Evolutionary conservation across 2,888 invertebrate genomes (phyloP).

Genomic region (Eupithecia exiguata): DNA sequence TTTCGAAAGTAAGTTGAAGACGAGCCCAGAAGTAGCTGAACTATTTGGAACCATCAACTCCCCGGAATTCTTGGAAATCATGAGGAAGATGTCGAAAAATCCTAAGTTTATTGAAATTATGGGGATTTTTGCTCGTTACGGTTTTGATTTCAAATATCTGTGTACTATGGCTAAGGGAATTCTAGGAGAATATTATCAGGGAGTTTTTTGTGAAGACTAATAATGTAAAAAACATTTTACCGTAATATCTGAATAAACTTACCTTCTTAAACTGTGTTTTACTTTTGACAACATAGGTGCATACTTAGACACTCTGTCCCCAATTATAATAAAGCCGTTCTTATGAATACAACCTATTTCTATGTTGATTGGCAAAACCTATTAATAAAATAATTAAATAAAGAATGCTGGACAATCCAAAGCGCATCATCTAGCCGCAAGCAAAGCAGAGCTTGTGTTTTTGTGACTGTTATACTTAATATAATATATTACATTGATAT

Average conservation of each 20-base stretch:
- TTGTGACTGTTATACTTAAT: no score
- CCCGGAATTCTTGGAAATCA: slow-evolving; percentile 55
- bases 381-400: no score
- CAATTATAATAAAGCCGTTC: background rate
- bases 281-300: background rate
- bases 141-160: slow-evolving; percentile 53
- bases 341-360: background rate
- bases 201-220: slow-evolving; percentile 49
- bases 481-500: no score
- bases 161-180: slow-evolving; percentile 51
- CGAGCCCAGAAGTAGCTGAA: slow-evolving; percentile 49
- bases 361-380: background rate
- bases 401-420: no score
- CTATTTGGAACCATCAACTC: slow-evolving; percentile 54
- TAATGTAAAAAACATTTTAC: slow-evolving; percentile 12
- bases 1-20: slow-evolving; percentile 55
- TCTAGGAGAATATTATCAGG: slow-evolving; percentile 52
- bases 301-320: background rate
- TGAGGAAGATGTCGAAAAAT: slow-evolving; percentile 52
- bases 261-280: background rate
- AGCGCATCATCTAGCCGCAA: no score
- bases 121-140: slow-evolving; percentile 51
- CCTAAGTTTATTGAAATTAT: slow-evolving; percentile 54
- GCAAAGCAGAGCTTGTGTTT: no score
- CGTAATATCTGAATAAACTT: slow-evolving; percentile 14